Evolutionary conservation across 2,797 vertebrate species (phyloP), one percentile per base, ranked within the genome.

Genomic region (Sebastes itinus): DNA sequence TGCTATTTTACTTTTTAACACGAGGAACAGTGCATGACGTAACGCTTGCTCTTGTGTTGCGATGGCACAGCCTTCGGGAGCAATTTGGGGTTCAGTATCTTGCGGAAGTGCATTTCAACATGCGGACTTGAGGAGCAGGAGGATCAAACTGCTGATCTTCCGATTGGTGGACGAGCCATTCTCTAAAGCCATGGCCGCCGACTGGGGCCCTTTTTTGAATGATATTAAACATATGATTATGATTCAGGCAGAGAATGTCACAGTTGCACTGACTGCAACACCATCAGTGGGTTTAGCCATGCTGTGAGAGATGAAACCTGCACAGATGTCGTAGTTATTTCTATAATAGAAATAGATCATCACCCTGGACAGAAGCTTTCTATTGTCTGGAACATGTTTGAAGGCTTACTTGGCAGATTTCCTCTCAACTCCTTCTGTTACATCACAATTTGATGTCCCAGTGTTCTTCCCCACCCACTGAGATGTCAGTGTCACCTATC

Each of bases 401-500:
- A 56, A 27, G 14, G 11, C 14, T 52, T 56, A 59, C 22, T 46
- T 14, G 5, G 18, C 55, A 32, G 4, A 33, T 75, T 68, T 46
- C 27, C n/a, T 61, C 27, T 61, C 8, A 11, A 8, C 8, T 59
- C 25, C 13, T 46, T 80, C 52, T 68, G 52, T 65, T 65, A 32
- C 14, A 64, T 71, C 52, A 71, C 68, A 56, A 60, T 63, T 38
- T 66, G 62, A 80, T 54, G 49, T 27, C 27, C 16, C 38, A 2
- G 4, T 60, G 62, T 66, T 64, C 63, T 72, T 66, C 54, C 8
- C 55, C 72, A 33, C 64, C 82, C 55, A 30, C 82, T 72, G 74
- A 84, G 72, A 75, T 11, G 62, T 72, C 83, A 30, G 20, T 27
- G 80, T 80, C 80, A 71, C 72, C 75, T 77, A 69, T 70, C 27